Evolutionary conservation across 2,797 vertebrate genomes (phyloP).

Genomic region (Coendou prehensilis): DNA sequence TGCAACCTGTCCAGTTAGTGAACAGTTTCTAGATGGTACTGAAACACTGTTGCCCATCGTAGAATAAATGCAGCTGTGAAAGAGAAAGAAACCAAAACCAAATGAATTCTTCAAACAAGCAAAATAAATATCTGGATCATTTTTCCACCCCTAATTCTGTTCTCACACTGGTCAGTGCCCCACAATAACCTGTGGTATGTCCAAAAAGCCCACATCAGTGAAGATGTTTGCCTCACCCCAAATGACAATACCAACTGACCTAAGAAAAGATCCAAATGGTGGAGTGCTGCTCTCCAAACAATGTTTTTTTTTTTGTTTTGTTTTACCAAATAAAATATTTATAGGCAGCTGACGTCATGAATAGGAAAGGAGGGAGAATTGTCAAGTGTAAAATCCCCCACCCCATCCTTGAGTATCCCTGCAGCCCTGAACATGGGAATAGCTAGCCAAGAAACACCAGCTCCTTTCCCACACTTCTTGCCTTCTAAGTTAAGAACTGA

Average conservation of each 20-base stretch:
- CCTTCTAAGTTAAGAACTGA: not conserved
- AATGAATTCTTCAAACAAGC: not conserved
- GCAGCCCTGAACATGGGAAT: not conserved
- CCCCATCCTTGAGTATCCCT: not conserved
- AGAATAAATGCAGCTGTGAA: not conserved
- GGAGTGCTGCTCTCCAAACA: not conserved
- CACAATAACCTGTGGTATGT: not conserved
- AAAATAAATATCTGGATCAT: not conserved
- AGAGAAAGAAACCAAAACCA: not conserved
- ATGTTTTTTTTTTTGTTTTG: no score
- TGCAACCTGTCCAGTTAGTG: not conserved
- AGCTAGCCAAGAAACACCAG: not conserved
- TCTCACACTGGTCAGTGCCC: not conserved
- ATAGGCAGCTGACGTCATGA: not conserved
- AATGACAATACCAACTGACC: not conserved
- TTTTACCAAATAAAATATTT: not conserved
- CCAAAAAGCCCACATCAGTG: not conserved
- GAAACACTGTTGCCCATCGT: not conserved
- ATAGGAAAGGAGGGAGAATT: not conserved
- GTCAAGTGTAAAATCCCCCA: not conserved
- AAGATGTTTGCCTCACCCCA: not conserved
- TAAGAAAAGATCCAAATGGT: not conserved
- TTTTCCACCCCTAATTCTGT: not conserved
- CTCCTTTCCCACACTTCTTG: not conserved
- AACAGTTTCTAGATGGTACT: not conserved